Percentiles rank a stretch among this genome's conserved stretches.
These are phyloP conservation scores for Rhamphomyia laevipes DNA, from an alignment of 2,888 invertebrate species.

Conservation along the genomic window DNA sequence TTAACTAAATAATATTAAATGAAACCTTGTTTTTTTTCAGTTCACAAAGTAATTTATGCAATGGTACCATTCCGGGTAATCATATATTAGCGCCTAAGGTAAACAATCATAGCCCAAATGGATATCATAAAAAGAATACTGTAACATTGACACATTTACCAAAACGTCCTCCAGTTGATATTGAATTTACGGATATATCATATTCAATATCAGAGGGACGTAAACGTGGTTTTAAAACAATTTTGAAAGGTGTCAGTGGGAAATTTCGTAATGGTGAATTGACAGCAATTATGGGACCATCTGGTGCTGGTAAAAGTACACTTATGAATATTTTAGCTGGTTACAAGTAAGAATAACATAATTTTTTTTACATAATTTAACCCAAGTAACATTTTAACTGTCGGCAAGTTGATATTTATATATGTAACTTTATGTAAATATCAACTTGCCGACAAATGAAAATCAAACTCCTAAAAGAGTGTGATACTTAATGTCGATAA, in stretches of 20 bases:
- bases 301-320: conserved; percentile 66
- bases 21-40: conserved; percentile 25
- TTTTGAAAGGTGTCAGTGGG: conserved; percentile 79
- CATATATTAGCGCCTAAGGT: conserved; percentile 54
- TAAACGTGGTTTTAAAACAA: conserved; percentile 69
- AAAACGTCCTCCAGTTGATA: conserved; percentile 77
- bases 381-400: too few species aligned
- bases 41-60: conserved; percentile 62
- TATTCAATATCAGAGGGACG: conserved; percentile 81
- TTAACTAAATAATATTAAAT: not conserved
- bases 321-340: conserved; percentile 82
- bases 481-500: too few species aligned
- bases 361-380: too few species aligned
- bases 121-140: conserved; percentile 52
- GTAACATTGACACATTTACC: conserved; percentile 68
- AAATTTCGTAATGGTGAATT: conserved; percentile 82
- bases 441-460: too few species aligned
- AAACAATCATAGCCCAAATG: conserved; percentile 52
- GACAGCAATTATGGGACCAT: conserved; percentile 94
- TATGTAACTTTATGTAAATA: too few species aligned
- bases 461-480: too few species aligned
- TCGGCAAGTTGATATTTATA: too few species aligned
- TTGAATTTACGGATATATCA: conserved; percentile 76
- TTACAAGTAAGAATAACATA: conserved; percentile 56
- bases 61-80: conserved; percentile 43